Percentiles rank a stretch among this genome's conserved stretches.
These are phyloP conservation scores for Hipposideros armiger DNA, from an alignment of 2,113 vertebrate genomes.

Conservation along the genomic window DNA sequence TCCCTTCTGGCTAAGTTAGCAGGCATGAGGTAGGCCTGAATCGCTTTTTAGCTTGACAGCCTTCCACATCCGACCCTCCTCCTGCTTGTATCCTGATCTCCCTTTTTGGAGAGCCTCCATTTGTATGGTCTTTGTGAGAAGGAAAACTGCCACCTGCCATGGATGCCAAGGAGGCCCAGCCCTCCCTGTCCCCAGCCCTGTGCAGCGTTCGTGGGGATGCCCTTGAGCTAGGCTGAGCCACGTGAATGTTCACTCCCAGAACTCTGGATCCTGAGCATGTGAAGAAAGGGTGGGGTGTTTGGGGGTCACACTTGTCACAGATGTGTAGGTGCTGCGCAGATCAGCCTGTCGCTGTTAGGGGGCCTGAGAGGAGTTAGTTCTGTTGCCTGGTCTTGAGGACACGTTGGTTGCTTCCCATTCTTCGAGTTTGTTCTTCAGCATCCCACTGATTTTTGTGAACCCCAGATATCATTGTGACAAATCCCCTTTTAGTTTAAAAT, in stretches of 20 bases:
- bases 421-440: neutral
- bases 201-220: neutral
- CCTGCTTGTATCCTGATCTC: neutral
- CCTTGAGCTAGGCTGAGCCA: neutral
- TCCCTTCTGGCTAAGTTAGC: neutral
- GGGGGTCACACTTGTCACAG: neutral
- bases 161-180: neutral
- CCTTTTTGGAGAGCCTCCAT: neutral
- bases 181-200: too few species aligned
- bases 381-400: neutral
- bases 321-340: neutral
- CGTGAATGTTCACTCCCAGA: neutral
- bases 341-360: too few species aligned
- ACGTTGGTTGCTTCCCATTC: neutral
- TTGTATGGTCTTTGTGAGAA: neutral
- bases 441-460: neutral
- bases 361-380: neutral
- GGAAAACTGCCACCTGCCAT: neutral
- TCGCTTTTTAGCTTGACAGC: neutral
- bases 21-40: neutral
- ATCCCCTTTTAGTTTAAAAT: neutral
- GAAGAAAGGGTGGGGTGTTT: rapidly evolving
- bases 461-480: neutral
- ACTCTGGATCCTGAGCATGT: neutral
- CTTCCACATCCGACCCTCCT: neutral